Conservation (phyloP, 2,797 vertebrate species). For the Argyrosomus regius region DNA sequence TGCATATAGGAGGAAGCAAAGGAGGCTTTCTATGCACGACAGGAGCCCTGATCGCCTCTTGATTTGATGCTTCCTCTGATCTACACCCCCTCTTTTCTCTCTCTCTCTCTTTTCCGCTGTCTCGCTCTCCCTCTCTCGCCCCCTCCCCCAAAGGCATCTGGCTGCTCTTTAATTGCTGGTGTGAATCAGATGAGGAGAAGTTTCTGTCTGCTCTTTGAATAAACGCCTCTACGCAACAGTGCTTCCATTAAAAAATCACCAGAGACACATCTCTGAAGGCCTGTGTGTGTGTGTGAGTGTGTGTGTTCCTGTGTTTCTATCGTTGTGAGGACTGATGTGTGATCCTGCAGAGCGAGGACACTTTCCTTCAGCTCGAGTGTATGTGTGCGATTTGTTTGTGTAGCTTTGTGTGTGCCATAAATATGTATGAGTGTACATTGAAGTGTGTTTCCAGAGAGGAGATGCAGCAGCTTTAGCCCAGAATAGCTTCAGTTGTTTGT, state of each 20-base stretch:
- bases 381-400: conserved; percentile 17
- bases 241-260: conserved; percentile 61
- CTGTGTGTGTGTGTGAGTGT: background rate
- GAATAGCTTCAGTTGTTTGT: conserved; percentile 45
- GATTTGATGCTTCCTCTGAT: conserved; percentile 36
- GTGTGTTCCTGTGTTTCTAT: background rate
- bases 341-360: background rate
- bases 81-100: background rate
- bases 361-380: background rate
- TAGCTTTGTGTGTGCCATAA: conserved; percentile 12
- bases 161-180: conserved; percentile 72
- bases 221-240: conserved; percentile 62
- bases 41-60: conserved; percentile 34
- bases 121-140: background rate
- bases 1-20: conserved; percentile 30
- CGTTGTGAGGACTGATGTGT: background rate
- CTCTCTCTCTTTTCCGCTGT: background rate
- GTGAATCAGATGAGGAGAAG: conserved; percentile 70
- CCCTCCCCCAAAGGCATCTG: conserved; percentile 29
- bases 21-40: conserved; percentile 10
- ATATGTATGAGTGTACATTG: conserved; percentile 33
- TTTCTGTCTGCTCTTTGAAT: conserved; percentile 62
- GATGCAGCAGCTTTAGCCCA: conserved; percentile 21
- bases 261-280: conserved; percentile 39
- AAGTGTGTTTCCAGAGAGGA: background rate